Evolutionary conservation across 2,888 invertebrate genomes (phyloP), one percentile per base, ranked within the genome.

Genomic region (Eristalis intricaria): DNA sequence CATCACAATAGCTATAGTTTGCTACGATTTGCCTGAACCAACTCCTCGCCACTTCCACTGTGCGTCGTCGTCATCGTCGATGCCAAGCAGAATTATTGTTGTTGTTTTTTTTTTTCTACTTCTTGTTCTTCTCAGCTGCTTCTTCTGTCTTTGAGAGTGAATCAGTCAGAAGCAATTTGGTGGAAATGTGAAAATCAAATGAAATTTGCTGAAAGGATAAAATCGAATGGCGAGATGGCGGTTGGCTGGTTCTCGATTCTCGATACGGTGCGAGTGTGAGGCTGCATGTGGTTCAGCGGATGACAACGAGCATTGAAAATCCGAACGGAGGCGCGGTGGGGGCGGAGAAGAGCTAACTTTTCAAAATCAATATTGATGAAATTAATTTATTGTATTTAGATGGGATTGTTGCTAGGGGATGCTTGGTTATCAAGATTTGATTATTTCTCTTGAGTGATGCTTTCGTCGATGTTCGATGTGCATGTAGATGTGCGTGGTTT

Each of bases 321-420:
- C 13, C 13, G 19, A 43, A 38, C 40, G 71, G 4, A 50, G 29
- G 63, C n/a, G 13, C 4, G 64, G n/a, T n/a, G n/a, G n/a, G 26
- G 26, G 26, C 26, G 61, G 63, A 60, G 19, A 4, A 32, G 35
- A 73, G 73, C 77, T 68, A 79, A 84, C 71, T 80, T 87, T 87
- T 84, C 87, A 87, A 87, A 84, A 87, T 86, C 87, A 87, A 87
- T 84, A 87, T 87, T 87, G 84, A 87, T 87, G 87, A 87, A 87
- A 87, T 87, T 87, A 87, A 87, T 83, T 87, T 87, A 84, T 87
- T 87, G 84, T 79, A 80, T 80, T 87, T 84, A 76, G 84, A 84
- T 73, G 76, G 71, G 80, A 84, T 87, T 84, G 87, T 87, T 87
- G 76, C 80, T 76, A 76, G 22, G 84, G 80, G 80, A 76, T 76